Percentiles rank a stretch among this genome's conserved stretches.
These are phyloP conservation scores for Drosophila nasuta DNA, from an alignment of 1,140 invertebrate genomes.

Conservation along the genomic window DNA sequence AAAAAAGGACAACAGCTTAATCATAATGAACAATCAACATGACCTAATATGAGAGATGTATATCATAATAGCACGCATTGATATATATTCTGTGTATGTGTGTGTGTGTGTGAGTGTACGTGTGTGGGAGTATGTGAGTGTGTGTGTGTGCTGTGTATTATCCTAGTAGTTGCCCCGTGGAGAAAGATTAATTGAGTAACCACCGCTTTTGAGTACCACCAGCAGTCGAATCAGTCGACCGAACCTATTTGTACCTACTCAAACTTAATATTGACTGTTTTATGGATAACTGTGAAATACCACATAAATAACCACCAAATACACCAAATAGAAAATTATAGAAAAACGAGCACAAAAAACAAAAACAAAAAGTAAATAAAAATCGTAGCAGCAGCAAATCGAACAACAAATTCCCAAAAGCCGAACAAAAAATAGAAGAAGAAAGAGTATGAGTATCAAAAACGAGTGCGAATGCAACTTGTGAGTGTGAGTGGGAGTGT, in stretches of 20 bases:
- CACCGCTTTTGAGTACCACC: slow-evolving; percentile 34
- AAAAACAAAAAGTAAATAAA: neutral
- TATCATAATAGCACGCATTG: neutral
- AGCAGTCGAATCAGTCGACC: slow-evolving; percentile 13
- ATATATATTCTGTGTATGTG: neutral
- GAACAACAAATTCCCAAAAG: neutral
- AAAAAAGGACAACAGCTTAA: slow-evolving; percentile 1
- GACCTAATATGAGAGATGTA: neutral
- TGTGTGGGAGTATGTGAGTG: neutral
- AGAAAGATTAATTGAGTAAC: slow-evolving; percentile 9
- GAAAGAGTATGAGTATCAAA: neutral
- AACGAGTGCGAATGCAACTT: neutral
- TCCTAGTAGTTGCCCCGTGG: neutral
- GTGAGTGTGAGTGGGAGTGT: neutral
- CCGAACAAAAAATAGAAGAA: neutral
- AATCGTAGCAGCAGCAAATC: neutral
- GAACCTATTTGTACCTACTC: slow-evolving; percentile 18
- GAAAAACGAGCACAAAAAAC: no score
- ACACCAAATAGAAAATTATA: no score
- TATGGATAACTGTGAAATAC: neutral
- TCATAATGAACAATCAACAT: neutral
- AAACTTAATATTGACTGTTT: slow-evolving; percentile 2
- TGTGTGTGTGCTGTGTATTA: neutral
- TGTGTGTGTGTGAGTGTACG: neutral
- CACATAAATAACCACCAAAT: neutral